Evolutionary conservation across 2,113 vertebrate genomes (phyloP), one percentile per base, ranked within the genome.

Genomic region (Rhinolophus ferrumequinum): DNA sequence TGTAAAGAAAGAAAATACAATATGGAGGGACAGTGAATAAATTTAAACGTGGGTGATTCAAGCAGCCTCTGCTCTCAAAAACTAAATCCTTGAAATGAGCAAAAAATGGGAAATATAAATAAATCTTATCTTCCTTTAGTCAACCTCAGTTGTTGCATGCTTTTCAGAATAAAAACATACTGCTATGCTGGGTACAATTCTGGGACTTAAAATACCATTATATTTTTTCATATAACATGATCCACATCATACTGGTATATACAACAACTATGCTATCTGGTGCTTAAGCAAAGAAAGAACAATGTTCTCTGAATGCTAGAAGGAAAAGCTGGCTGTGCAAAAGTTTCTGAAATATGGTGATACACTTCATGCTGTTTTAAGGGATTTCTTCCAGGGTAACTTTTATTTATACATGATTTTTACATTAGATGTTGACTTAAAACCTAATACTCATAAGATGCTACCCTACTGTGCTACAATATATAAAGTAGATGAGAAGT

Each of bases 341-440:
- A 90, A 72, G 16, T 76, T 93, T 95, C 52, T 83, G 33, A 90
- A 28, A 85, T 50, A 87, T 56, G 8, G 4, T 15, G 73, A 93
- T 44, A 92, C 3, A 84, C 28, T 72, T 67, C n/a, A 88, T 38
- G 60, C 5, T 94, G 69, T 54, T 73, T 93, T 62, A 95, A 82
- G 35, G 35, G 24, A 70, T 81, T 73, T 66, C 28, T 81, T 35
- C 47, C 28, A 50, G 30, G 8, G 14, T 72, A 38, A 93, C 14
- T 89, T 96, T 73, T 82, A 94, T 81, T 93, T 88, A 94, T 1
- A 72, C 8, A 58, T 33, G 15, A 77, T 50, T 64, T 97, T 79
- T 86, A 86, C 22, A 81, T 56, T 73, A 86, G 41, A 50, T 64
- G 33, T 33, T 82, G 18, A 89, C 22, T 87, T 97, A 7, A 92